Base-by-base conservation (phyloP, 2,888 invertebrate genomes). In the Hypercompe scribonia region DNA sequence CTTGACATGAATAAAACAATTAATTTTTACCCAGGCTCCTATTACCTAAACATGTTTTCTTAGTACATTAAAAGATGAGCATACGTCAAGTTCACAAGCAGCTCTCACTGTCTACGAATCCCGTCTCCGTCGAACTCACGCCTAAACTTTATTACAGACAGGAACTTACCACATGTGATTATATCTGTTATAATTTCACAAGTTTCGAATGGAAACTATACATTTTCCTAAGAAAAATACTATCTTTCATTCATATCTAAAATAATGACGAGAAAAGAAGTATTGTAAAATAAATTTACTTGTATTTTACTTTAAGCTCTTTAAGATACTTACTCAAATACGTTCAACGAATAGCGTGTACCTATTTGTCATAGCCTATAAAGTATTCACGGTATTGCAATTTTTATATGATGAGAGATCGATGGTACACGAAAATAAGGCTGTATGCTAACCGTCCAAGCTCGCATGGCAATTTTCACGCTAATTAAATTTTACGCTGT, bases 401-500 rank as follows among this genome's bases (percentile, higher is more conserved):
- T 13, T 74, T 76, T 79, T 73, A 67, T 74, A 73, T 77, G 69
- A 73, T 39, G 31, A 31, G 33, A 68, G 31, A 42, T 64, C 24
- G 28, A 73, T 34, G 31, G 46, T 31, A 24, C 46, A 73, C 54
- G 46, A 10, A 61, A 46, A 50, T 66, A 61, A 71, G 54, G 68
- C 72, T 77, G 84, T 74, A 84, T 87, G 69, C 42, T 63, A 69
- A 70, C 69, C 42, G 24, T 31, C 63, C 69, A 63, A 70, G 78
- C 75, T 81, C 80, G 82, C 80, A 84, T 87, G 76, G 86, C 91
- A 93, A 93, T 93, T 92, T 91, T 88, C 88, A 87, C 94, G 90
- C 89, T 94, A 93, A 94, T 94, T 94, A 94, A 93, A 91, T 91
- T 61, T 88, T 85, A 88, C 89, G 89, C 87, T 88, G 86, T 86